These are phyloP conservation scores for Cyprichromis sp. DNA, from an alignment of 2,113 vertebrate species.

Conservation along the genomic window DNA sequence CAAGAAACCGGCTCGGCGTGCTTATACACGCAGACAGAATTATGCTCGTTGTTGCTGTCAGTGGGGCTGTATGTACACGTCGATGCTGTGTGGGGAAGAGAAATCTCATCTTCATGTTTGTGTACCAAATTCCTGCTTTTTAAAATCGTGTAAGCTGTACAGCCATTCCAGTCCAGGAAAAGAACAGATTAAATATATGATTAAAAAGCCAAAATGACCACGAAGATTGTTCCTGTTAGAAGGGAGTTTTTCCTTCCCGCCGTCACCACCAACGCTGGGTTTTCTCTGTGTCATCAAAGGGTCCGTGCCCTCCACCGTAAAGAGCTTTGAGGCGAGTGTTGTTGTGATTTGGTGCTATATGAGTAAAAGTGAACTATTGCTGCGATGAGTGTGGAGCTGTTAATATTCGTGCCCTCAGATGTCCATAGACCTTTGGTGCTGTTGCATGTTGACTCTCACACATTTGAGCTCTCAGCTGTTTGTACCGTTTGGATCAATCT, in stretches of 20 bases:
- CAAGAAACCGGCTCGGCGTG: neutral
- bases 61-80: neutral
- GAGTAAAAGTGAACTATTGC: neutral
- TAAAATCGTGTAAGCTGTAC: neutral
- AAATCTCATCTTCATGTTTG: neutral
- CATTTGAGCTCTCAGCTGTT: neutral
- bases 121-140: neutral
- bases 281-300: neutral
- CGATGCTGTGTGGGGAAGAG: neutral
- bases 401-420: neutral
- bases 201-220: neutral
- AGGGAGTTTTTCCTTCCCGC: neutral
- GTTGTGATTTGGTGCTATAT: neutral
- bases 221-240: rapidly evolving
- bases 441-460: neutral
- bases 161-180: neutral
- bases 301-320: neutral
- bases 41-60: rapidly evolving
- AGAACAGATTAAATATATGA: neutral
- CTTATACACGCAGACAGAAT: neutral
- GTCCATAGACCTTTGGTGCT: neutral
- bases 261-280: neutral
- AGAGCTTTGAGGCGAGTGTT: neutral
- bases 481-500: neutral
- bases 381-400: neutral